Evolutionary conservation across 2,113 vertebrate species (phyloP), one percentile per base, ranked within the genome.

Genomic region (Corythornis cristatus): DNA sequence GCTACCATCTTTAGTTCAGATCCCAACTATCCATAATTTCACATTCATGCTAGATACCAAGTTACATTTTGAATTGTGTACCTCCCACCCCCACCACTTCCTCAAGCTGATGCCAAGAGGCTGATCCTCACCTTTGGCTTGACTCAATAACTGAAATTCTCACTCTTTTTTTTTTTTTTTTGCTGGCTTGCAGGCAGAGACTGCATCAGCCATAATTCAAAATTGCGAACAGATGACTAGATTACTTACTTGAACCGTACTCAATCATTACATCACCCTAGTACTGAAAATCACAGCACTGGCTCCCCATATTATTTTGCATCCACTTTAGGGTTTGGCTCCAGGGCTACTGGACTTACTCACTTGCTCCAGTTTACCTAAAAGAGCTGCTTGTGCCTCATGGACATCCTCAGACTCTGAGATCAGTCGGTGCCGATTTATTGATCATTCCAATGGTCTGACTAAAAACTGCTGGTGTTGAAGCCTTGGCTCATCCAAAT

Each of bases 301-400:
- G 96, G 94, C 95, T 97, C 95, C 78, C 62, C 75, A 65, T 93
- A 72, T 88, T 61, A 88, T 74, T 93, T 95, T 80, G 66, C 79
- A 93, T 95, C 84, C 96, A 93, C 93, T 96, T 97, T 75, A 87
- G 77, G 93, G 89, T 97, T 97, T 98, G 97, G 98, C 97, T 97
- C 86, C 89, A 90, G 78, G 93, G 95, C 96, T 91, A 82, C 94
- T 43, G 86, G 94, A 85, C 95, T 97, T 97, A 93, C 96, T 97
- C 92, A 90, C 53, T 97, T 72, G 43, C 86, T 97, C 92, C 95
- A 66, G 92, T 43, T 95, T 95, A 96, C 95, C 95, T 96, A 90
- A 94, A 96, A 87, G 89, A 89, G 91, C 82, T 83, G 50, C 92
- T 92, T 94, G 48, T 79, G 91, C 81, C 84, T 92, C 13, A 19